Conservation (phyloP, 2,113 vertebrate genomes). For the Lamprologus tigripictilis region DNA sequence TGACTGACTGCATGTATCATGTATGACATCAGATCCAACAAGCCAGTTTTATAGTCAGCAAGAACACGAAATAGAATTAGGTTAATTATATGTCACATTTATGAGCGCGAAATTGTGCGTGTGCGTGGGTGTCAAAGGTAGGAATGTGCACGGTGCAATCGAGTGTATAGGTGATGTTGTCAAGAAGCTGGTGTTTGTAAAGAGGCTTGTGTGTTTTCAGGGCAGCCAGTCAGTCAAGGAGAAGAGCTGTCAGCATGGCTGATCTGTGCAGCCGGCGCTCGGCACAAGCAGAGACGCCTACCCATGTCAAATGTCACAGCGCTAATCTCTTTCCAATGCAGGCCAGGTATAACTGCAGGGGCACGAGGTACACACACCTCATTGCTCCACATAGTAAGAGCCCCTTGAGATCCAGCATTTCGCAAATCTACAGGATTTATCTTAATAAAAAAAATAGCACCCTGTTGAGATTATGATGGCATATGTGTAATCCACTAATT, state of each 20-base stretch:
- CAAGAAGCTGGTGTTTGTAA: slow-evolving; percentile 33
- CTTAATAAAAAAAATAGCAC: neutral
- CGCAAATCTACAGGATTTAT: slow-evolving; percentile 12
- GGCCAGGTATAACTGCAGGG: slow-evolving; percentile 55
- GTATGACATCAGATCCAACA: neutral
- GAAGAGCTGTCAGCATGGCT: slow-evolving; percentile 47
- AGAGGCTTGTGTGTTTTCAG: slow-evolving; percentile 44
- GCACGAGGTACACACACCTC: slow-evolving; percentile 47
- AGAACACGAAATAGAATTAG: neutral
- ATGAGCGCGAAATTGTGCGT: neutral
- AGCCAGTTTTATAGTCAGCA: neutral
- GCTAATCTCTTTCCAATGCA: slow-evolving; percentile 68
- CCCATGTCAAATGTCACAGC: slow-evolving; percentile 72
- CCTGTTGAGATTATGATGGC: neutral
- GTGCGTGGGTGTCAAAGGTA: neutral
- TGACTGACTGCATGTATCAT: slow-evolving; percentile 21
- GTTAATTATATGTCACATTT: neutral
- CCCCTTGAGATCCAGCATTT: neutral
- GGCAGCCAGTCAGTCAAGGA: slow-evolving; percentile 34
- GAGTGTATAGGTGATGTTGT: neutral
- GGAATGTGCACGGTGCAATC: neutral
- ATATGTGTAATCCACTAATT: neutral
- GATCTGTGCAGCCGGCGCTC: slow-evolving; percentile 43
- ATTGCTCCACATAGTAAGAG: slow-evolving; percentile 26
- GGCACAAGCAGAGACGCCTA: slow-evolving; percentile 57